Conservation (phyloP, 1,140 invertebrate genomes). For the Aphelinus atriplicis region DNA sequence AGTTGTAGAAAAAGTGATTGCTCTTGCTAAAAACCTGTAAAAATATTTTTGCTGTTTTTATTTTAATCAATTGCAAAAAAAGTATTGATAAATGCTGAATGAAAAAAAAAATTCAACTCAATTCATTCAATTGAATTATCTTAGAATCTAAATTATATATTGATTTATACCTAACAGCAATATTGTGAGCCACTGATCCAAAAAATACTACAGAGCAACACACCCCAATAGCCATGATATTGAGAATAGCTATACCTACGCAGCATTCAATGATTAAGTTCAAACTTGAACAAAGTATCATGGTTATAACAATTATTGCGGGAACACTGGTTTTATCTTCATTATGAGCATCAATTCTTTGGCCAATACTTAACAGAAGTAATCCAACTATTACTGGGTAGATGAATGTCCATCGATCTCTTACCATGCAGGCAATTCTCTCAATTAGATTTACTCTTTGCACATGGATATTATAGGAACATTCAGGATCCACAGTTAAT, state of each 20-base stretch:
- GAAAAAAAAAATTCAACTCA: neutral
- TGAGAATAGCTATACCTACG: conserved; percentile 64
- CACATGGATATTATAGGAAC: conserved; percentile 67
- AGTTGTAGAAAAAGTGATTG: conserved; percentile 64
- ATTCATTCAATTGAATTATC: neutral
- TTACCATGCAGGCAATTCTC: conserved; percentile 52
- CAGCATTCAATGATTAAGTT: conserved; percentile 53
- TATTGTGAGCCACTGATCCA: conserved; percentile 69
- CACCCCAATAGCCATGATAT: conserved; percentile 61
- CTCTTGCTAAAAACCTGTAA: conserved; percentile 66
- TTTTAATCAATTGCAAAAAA: no score
- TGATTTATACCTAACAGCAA: conserved; percentile 65
- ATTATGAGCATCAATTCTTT: conserved; percentile 50
- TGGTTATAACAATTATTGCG: conserved; percentile 47
- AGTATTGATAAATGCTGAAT: no score
- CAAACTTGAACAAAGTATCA: conserved; percentile 44
- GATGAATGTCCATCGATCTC: conserved; percentile 59
- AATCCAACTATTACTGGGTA: conserved; percentile 56
- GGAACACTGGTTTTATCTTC: conserved; percentile 31
- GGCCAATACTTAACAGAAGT: conserved; percentile 54
- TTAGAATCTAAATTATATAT: neutral
- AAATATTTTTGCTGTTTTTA: conserved; percentile 8
- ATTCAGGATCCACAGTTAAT: conserved; percentile 70
- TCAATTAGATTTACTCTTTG: conserved; percentile 52
- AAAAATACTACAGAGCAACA: conserved; percentile 67